These are phyloP conservation scores for Drosophila biarmipes DNA, from an alignment of 1,140 invertebrate species.

Conservation along the genomic window DNA sequence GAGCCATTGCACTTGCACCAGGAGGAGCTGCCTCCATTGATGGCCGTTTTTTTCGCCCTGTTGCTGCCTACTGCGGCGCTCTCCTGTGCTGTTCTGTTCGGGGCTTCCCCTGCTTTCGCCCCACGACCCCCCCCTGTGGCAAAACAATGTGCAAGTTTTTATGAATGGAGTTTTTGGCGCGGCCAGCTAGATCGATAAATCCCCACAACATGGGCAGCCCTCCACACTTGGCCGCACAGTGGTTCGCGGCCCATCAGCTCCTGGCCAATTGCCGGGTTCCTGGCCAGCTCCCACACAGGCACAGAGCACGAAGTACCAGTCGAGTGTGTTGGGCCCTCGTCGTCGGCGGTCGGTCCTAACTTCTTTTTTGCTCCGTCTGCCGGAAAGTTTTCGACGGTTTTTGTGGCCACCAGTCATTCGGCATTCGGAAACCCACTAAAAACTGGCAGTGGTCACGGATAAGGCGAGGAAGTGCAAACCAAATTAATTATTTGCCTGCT, in stretches of 20 bases:
- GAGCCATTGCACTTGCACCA: slow-evolving; percentile 69
- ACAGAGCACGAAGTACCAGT: background rate
- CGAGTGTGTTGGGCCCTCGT: slow-evolving; percentile 17
- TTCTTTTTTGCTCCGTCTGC: slow-evolving; percentile 36
- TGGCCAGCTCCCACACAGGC: slow-evolving; percentile 32
- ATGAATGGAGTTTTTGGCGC: slow-evolving; percentile 84
- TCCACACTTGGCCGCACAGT: slow-evolving; percentile 59
- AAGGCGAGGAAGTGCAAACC: slow-evolving; percentile 25
- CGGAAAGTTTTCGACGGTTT: slow-evolving; percentile 50
- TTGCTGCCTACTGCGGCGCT: slow-evolving; percentile 51
- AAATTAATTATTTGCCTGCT: slow-evolving; percentile 49
- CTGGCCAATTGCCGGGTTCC: slow-evolving; percentile 26
- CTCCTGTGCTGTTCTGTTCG: slow-evolving; percentile 12
- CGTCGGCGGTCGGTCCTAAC: slow-evolving; percentile 13
- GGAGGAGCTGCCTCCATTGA: slow-evolving; percentile 54
- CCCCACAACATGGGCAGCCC: slow-evolving; percentile 66
- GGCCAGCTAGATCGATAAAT: slow-evolving; percentile 83
- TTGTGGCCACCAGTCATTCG: slow-evolving; percentile 48
- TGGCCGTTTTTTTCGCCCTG: slow-evolving; percentile 58
- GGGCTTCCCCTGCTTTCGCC: slow-evolving; percentile 33
- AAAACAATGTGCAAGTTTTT: slow-evolving; percentile 83
- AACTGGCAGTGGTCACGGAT: slow-evolving; percentile 34
- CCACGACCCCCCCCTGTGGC: slow-evolving; percentile 29
- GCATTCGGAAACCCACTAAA: slow-evolving; percentile 75
- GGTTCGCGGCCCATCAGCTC: slow-evolving; percentile 17